Percentiles rank a stretch among this genome's conserved stretches.
Evolutionary conservation across 2,797 vertebrate species (phyloP).

Genomic region (Gallinago solitaria): DNA sequence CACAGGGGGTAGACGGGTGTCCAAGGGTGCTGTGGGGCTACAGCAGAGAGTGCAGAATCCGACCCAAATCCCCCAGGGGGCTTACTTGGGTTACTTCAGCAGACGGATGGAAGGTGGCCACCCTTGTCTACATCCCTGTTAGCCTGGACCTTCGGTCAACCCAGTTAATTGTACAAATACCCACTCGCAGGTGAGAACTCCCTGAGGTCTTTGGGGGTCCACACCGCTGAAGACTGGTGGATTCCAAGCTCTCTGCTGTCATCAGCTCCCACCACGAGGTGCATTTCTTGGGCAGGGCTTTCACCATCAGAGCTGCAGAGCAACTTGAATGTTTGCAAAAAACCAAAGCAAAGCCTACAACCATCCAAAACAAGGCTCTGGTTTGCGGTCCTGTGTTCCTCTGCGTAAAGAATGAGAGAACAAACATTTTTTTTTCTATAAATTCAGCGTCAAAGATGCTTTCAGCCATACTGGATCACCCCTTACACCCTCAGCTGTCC

Average conservation of each 20-base stretch:
- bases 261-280: fast-evolving
- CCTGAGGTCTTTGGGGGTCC: background rate
- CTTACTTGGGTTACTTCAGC: background rate
- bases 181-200: background rate
- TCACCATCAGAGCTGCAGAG: background rate
- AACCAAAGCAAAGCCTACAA: background rate
- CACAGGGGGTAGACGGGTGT: fast-evolving
- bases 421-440: background rate
- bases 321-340: background rate
- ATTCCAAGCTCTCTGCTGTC: fast-evolving
- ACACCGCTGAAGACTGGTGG: background rate
- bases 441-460: background rate
- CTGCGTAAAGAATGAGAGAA: background rate
- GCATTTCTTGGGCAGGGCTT: background rate
- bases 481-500: background rate
- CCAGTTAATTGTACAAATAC: too few species aligned
- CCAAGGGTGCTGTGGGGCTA: background rate
- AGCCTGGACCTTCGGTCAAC: fast-evolving
- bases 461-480: background rate
- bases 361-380: fast-evolving
- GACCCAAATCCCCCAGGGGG: background rate
- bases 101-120: background rate
- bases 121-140: background rate
- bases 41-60: background rate
- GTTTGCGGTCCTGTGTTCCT: background rate